These are phyloP conservation scores for Myxocyprinus asiaticus DNA, from an alignment of 2,113 vertebrate genomes.

Conservation along the genomic window DNA sequence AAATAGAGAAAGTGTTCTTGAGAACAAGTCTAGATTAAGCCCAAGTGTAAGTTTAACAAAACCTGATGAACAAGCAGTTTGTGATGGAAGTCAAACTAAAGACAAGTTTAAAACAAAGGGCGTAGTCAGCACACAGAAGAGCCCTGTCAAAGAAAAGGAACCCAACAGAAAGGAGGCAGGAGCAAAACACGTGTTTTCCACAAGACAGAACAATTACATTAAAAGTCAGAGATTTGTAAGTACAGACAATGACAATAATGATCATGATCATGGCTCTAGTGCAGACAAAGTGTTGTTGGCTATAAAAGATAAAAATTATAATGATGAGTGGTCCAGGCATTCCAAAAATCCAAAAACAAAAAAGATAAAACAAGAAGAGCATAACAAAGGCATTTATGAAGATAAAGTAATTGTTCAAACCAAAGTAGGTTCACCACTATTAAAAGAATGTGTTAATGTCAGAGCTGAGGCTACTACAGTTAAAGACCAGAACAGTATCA, in stretches of 20 bases:
- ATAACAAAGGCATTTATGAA: slow-evolving; percentile 63
- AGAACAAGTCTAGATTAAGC: slow-evolving; percentile 3
- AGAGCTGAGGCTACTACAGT: not conserved
- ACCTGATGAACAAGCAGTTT: slow-evolving; percentile 52
- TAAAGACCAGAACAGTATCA: not conserved
- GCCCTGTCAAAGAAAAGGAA: slow-evolving; percentile 16
- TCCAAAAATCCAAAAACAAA: not conserved
- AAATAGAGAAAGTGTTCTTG: not conserved
- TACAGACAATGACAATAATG: slow-evolving; percentile 40
- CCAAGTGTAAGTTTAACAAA: slow-evolving; percentile 8
- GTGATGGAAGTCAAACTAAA: slow-evolving; percentile 18
- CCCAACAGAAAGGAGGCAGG: slow-evolving; percentile 38
- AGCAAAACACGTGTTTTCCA: slow-evolving; percentile 69
- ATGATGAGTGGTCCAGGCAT: not conserved
- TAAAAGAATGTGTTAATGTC: slow-evolving; percentile 20
- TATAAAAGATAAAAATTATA: slow-evolving; percentile 14
- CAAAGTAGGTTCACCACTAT: slow-evolving; percentile 32
- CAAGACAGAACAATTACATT: slow-evolving; percentile 75
- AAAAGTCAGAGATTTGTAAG: slow-evolving; percentile 69
- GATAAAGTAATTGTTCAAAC: slow-evolving; percentile 58
- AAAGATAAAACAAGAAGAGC: slow-evolving; percentile 56
- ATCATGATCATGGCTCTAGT: slow-evolving; percentile 37
- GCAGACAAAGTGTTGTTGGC: slow-evolving; percentile 46
- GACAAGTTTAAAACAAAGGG: not conserved
- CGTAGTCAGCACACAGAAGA: slow-evolving; percentile 12